Conservation (phyloP, 2,888 invertebrate species). For the Agonopterix subpropinquella region DNA sequence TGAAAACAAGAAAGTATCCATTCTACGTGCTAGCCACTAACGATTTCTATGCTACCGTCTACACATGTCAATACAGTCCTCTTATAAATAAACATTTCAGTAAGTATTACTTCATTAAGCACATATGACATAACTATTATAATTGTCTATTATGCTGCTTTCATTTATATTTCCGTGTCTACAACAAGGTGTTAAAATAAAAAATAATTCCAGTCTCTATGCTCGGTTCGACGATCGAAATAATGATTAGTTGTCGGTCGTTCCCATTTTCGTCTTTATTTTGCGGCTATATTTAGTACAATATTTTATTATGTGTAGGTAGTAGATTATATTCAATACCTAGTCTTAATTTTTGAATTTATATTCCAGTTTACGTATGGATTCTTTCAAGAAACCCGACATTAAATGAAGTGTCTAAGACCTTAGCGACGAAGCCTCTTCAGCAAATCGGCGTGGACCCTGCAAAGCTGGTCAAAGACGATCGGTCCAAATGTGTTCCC, state of each 20-base stretch:
- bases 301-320: too few species aligned
- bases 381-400: constrained; percentile 45
- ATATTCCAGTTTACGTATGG: constrained; percentile 57
- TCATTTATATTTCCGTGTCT: too few species aligned
- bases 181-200: too few species aligned
- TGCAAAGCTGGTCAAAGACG: constrained; percentile 32
- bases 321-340: too few species aligned
- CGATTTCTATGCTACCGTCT: constrained; percentile 50
- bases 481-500: constrained; percentile 33
- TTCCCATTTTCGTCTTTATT: too few species aligned
- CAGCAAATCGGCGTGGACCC: constrained; percentile 32
- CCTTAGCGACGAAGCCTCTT: constrained; percentile 41
- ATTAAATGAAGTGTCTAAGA: constrained; percentile 51
- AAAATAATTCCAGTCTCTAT: too few species aligned
- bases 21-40: constrained; percentile 48
- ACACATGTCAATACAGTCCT: constrained; percentile 51
- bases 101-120: constrained; percentile 25
- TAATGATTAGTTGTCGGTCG: too few species aligned
- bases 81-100: constrained; percentile 54
- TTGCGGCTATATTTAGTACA: too few species aligned
- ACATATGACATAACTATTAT: too few species aligned
- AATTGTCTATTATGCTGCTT: too few species aligned
- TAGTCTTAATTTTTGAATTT: too few species aligned
- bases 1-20: constrained; percentile 42
- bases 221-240: too few species aligned